phyloP scores from a whole-genome alignment of 2,797 vertebrate genomes.

The Varecia variegata region DNA sequence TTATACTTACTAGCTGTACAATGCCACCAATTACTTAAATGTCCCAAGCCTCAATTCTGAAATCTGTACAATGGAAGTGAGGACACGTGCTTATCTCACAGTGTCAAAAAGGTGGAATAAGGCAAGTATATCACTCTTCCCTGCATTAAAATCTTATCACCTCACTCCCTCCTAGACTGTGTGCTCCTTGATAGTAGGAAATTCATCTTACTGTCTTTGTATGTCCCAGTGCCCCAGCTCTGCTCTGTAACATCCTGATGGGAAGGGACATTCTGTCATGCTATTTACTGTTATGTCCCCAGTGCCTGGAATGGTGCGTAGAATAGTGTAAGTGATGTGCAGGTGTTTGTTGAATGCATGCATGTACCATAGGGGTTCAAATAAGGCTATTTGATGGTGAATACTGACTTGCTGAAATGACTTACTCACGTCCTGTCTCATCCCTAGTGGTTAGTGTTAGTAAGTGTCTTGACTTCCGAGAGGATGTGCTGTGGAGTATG shows the following conservation, averaged over 20 bases:
- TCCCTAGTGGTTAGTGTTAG: not conserved
- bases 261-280: not conserved
- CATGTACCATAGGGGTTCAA: not conserved
- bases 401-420: not conserved
- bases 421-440: not conserved
- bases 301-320: not conserved
- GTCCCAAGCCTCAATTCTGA: not conserved
- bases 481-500: accelerated
- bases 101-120: not conserved
- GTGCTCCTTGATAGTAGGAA: not conserved
- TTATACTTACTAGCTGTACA: accelerated
- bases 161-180: not conserved
- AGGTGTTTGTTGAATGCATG: not conserved
- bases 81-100: not conserved
- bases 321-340: accelerated
- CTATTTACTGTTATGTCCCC: not conserved
- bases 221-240: accelerated
- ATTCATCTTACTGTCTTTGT: not conserved
- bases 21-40: not conserved
- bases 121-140: not conserved
- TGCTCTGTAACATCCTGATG: not conserved
- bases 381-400: not conserved
- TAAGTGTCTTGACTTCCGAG: not conserved
- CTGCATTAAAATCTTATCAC: not conserved
- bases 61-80: not conserved